phyloP scores from a whole-genome alignment of 2,797 vertebrate genomes.

The Phalloptychus januarius region DNA sequence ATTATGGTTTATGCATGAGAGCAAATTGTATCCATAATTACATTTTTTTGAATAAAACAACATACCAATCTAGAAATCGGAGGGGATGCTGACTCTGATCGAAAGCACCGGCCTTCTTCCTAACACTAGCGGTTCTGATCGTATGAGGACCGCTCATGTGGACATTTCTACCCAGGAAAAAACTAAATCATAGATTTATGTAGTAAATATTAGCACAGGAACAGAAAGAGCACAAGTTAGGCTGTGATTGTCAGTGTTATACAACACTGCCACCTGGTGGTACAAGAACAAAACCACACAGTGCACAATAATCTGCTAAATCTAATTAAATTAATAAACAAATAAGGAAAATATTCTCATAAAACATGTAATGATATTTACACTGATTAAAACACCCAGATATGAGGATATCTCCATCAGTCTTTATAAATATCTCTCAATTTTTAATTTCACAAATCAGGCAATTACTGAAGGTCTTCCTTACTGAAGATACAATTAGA shows the following conservation, averaged over 20 bases:
- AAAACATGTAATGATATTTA: neutral
- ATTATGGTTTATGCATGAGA: constrained; percentile 3
- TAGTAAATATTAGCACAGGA: neutral
- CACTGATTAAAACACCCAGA: neutral
- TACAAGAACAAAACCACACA: neutral
- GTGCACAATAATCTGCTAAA: neutral
- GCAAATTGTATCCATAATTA: neutral
- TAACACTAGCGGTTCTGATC: neutral
- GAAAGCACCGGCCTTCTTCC: neutral
- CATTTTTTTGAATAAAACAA: constrained; percentile 6
- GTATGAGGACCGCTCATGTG: neutral
- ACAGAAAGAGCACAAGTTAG: neutral
- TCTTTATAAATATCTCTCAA: neutral
- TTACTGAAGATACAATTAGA: neutral
- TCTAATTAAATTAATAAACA: neutral
- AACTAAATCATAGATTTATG: neutral
- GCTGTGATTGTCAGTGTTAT: neutral
- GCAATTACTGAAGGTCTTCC: neutral
- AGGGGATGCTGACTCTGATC: constrained; percentile 5
- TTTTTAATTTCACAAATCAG: neutral
- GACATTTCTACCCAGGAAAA: neutral
- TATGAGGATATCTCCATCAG: neutral
- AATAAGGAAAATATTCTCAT: neutral
- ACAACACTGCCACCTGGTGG: constrained; percentile 14
- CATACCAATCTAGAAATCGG: neutral